Evolutionary conservation across 1,140 invertebrate species (phyloP), one percentile per base, ranked within the genome.

Genomic region (Drosophila sproati): DNA sequence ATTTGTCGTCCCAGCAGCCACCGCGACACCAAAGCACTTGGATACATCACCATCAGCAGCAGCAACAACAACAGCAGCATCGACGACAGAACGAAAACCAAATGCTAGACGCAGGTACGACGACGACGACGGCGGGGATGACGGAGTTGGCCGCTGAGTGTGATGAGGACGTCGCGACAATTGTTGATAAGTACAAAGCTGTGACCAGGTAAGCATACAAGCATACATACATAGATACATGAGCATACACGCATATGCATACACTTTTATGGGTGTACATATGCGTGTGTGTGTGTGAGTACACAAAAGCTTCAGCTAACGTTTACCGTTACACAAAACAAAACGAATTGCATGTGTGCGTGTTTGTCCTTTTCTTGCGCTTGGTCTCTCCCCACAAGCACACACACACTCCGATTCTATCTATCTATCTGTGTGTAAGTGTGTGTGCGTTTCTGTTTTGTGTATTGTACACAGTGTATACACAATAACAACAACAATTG

Each of bases 401-500:
- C 39, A 43, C 10, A 3, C 39, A 43, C 61, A 62, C 60, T 39
- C 47, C 39, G 5, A 31, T 20, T 55, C 10, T 67, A 47, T n/a
- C 6, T 66, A 28, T 59, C n/a, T 56, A 32, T 20, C 51, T 71
- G 55, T 66, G 34, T 59, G 61, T 43, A 31, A 5, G 45, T 43
- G 57, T 57, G 62, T 48, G 57, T 57, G 63, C 50, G 67, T 66
- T 47, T 61, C 31, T 60, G 32, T 48, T 76, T 54, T 51, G 66
- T 61, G 56, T 56, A 55, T 72, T 62, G 62, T 66, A 72, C 57
- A 70, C 61, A 61, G 20, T 77, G 82, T 78, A 86, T 78, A 86
- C 79, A 86, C 59, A 85, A 78, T 71, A 77, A 62, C 70, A 78
- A 72, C 64, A 87, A 82, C 69, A 80, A 78, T 69, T 61, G 71